Percentiles rank a stretch among this genome's conserved stretches.
phyloP scores from a whole-genome alignment of 2,888 invertebrate genomes.

The Eumerus sabulonum region DNA sequence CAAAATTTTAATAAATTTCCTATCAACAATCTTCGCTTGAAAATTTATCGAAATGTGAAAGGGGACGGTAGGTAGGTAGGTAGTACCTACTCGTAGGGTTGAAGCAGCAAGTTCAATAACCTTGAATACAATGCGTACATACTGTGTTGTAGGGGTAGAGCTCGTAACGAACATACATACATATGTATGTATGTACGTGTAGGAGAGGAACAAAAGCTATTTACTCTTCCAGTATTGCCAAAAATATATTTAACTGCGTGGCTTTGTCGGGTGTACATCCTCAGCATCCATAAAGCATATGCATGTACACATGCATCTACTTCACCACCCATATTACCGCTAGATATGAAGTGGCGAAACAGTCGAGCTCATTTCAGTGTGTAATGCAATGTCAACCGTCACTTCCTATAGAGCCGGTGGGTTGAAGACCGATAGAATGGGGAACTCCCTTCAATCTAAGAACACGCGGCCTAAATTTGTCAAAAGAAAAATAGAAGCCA shows the following conservation, averaged over 20 bases:
- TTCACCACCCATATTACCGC: slow-evolving; percentile 63
- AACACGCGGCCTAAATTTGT: too few species aligned
- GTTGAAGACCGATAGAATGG: too few species aligned
- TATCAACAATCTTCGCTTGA: background rate
- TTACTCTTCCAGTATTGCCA: slow-evolving; percentile 60
- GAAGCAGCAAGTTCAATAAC: slow-evolving; percentile 55
- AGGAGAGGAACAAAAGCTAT: slow-evolving; percentile 56
- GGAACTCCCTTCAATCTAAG: too few species aligned
- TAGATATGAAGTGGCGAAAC: slow-evolving; percentile 52
- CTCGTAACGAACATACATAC: too few species aligned
- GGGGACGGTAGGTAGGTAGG: too few species aligned
- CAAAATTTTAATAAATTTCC: background rate
- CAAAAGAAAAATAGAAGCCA: too few species aligned
- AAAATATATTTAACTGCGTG: slow-evolving; percentile 59
- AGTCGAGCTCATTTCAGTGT: too few species aligned
- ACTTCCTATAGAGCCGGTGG: too few species aligned
- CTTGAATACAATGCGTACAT: slow-evolving; percentile 36
- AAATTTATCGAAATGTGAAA: background rate
- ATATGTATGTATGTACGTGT: too few species aligned
- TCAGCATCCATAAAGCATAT: slow-evolving; percentile 56
- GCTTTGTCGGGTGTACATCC: slow-evolving; percentile 67
- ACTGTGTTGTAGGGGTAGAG: too few species aligned
- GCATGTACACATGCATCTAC: slow-evolving; percentile 67
- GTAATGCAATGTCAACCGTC: too few species aligned
- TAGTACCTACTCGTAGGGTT: too few species aligned